Conservation (phyloP, 2,113 vertebrate species). For the Gopherus evgoodei region DNA sequence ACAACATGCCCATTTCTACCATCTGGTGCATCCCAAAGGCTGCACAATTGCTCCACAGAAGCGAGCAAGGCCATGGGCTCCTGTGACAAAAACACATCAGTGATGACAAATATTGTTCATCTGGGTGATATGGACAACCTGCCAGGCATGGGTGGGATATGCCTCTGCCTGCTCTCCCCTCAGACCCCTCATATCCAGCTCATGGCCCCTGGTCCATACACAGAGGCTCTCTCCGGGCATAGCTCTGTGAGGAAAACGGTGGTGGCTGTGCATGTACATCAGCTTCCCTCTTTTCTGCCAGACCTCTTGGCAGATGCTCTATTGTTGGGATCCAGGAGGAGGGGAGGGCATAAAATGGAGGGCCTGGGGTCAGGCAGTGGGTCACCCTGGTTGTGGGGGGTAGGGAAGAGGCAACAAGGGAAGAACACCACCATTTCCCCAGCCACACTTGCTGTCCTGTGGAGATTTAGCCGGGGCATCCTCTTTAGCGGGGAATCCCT, state of each 20-base stretch:
- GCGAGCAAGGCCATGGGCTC: neutral
- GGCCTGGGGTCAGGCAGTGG: fast-evolving
- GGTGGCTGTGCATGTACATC: neutral
- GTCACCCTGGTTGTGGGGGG: neutral
- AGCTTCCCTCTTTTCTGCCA: neutral
- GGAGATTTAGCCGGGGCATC: neutral
- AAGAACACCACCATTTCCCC: neutral
- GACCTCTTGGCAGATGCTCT: neutral
- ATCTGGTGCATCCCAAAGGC: neutral
- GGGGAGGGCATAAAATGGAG: neutral
- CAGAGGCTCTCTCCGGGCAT: neutral
- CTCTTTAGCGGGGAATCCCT: neutral
- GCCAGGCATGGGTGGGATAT: neutral
- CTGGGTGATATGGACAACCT: neutral
- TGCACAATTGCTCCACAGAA: neutral
- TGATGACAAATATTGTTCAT: too few relatives aligned
- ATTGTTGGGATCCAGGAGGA: neutral
- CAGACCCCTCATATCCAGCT: neutral
- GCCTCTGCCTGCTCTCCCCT: neutral
- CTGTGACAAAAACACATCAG: neutral
- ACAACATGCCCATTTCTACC: neutral
- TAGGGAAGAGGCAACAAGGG: neutral
- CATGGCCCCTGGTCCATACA: fast-evolving
- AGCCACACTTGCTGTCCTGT: neutral
- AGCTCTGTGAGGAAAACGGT: neutral